Base-by-base conservation (phyloP, 2,888 invertebrate genomes). In the Hedya salicella region DNA sequence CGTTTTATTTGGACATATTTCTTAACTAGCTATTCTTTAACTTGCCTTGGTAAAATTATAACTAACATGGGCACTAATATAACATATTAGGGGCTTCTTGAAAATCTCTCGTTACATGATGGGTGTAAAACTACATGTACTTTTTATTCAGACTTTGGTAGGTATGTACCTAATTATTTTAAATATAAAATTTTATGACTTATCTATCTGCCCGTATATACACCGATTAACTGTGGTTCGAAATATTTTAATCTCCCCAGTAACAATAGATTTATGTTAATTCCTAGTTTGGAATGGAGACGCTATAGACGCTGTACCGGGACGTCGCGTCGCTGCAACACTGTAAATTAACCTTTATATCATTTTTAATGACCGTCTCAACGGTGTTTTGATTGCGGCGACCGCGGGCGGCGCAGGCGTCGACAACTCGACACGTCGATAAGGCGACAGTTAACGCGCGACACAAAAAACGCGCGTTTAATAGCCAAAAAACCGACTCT, bases 291-390 rank as follows among this genome's bases (percentile, higher is more conserved):
- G 75, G 82, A 82, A 82, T 85, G 87, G 86, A 85, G 81, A 87
- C 85, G 84, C 87, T 87, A 77, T 82, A 83, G 83, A 86, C 87
- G 86, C 91, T 86, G 89, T 88, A 89, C 87, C 88, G 84, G 77
- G 74, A 80, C 74, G 86, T 85, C 82, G 80, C 79, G 79, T 73
- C 83, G 82, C 77, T 53, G 53, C 66, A 54, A 66, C 72, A 89
- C 78, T 87, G 88, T 91, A 91, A 92, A 92, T 91, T 91, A 87
- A 90, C 91, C 79, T 91, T 91, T 91, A 92, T 92, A 89, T 89
- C 88, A 90, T 88, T 91, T 91, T 92, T 92, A 91, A 91, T 88
- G 90, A 85, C 83, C 83, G 75, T 78, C 75, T 82, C 86, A 90
- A 91, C 91, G 89, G 89, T 90, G 90, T 91, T 92, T 91, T 92